A percentile compares a stretch with the other conserved stretches of the same genome.
These are phyloP conservation scores for Podabrus alpinus DNA, from an alignment of 2,888 invertebrate genomes.

Conservation along the genomic window DNA sequence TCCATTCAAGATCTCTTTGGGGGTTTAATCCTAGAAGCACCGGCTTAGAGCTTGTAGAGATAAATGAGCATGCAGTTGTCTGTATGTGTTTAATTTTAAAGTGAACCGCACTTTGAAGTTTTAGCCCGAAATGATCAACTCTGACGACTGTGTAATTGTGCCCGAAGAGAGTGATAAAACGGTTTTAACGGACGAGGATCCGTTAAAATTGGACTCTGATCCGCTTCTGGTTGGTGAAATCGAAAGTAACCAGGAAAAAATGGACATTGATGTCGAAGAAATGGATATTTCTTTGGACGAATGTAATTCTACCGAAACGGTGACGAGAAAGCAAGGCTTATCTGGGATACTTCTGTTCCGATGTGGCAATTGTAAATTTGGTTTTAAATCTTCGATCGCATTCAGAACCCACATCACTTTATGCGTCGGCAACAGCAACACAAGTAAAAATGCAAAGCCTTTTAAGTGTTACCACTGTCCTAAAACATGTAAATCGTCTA, in stretches of 20 bases:
- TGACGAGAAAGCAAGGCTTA: constrained; percentile 36
- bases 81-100: not conserved
- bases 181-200: not conserved
- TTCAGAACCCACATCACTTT: constrained; percentile 54
- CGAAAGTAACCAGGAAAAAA: not conserved
- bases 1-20: too few species aligned
- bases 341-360: constrained; percentile 57
- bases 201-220: not conserved
- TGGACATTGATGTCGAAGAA: not conserved
- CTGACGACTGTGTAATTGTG: not conserved
- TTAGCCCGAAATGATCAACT: not conserved
- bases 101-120: not conserved
- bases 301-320: not conserved
- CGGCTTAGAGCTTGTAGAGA: too few species aligned
- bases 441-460: constrained; percentile 36
- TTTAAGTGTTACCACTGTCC: constrained; percentile 60
- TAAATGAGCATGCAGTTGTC: not conserved
- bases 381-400: constrained; percentile 45
- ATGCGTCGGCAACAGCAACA: constrained; percentile 36
- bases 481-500: constrained; percentile 54
- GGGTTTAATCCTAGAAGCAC: too few species aligned
- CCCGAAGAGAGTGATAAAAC: not conserved
- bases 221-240: not conserved
- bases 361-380: constrained; percentile 58
- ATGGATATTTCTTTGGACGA: not conserved